phyloP scores from a whole-genome alignment of 2,888 invertebrate species.

The Cryptus armator region DNA sequence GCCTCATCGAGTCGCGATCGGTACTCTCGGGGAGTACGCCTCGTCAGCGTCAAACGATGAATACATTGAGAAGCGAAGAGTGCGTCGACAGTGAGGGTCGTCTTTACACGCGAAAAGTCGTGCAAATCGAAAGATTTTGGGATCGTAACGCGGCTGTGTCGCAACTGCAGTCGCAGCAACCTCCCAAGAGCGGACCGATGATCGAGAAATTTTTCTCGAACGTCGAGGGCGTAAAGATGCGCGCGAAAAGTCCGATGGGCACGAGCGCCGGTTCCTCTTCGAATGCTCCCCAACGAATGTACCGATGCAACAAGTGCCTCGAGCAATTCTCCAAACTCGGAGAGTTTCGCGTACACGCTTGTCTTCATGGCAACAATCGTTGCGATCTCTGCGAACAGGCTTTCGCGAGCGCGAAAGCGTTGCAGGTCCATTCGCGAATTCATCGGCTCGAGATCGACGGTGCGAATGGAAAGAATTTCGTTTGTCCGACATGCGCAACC shows the following conservation, averaged over 20 bases:
- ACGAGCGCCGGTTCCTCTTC: constrained; percentile 52
- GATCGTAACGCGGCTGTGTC: constrained; percentile 76
- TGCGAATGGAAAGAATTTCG: constrained; percentile 82
- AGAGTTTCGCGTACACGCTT: constrained; percentile 85
- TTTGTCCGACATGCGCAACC: constrained; percentile 90
- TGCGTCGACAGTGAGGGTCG: constrained; percentile 86
- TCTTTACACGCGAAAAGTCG: constrained; percentile 86
- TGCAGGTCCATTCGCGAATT: constrained; percentile 88
- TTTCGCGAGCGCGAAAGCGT: constrained; percentile 86
- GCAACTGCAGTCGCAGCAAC: constrained; percentile 54
- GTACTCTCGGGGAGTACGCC: constrained; percentile 64
- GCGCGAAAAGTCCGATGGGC: constrained; percentile 48
- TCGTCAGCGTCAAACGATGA: constrained; percentile 81
- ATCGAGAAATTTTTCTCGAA: constrained; percentile 84
- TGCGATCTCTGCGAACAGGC: constrained; percentile 82
- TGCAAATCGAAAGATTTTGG: constrained; percentile 88
- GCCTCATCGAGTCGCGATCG: background rate
- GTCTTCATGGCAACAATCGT: constrained; percentile 81
- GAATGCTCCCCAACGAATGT: constrained; percentile 79
- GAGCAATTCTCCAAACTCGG: constrained; percentile 85
- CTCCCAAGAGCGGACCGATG: constrained; percentile 79
- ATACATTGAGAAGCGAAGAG: constrained; percentile 85
- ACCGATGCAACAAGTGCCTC: constrained; percentile 85
- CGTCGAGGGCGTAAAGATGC: constrained; percentile 82
- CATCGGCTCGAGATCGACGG: constrained; percentile 80